A percentile compares a stretch with the other conserved stretches of the same genome.
phyloP scores from a whole-genome alignment of 1,140 invertebrate species.

The Drosophila pruinosa region DNA sequence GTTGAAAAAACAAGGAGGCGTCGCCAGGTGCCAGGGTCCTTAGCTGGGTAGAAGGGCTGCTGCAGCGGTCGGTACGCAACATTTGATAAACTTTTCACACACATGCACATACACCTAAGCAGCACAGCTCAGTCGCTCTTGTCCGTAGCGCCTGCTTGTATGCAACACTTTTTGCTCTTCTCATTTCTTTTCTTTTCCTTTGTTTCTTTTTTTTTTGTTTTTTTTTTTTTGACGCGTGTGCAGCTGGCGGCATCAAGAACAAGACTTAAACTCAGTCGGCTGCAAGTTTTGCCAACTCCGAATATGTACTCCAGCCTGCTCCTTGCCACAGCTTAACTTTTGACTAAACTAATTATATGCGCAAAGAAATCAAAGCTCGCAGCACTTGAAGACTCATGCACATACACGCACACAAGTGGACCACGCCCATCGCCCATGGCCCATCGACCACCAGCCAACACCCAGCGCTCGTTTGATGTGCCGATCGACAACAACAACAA shows the following conservation, averaged over 20 bases:
- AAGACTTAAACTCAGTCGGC: background rate
- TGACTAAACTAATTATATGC: slow-evolving; percentile 73
- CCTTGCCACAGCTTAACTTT: slow-evolving; percentile 42
- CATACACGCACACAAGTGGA: slow-evolving; percentile 62
- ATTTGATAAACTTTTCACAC: slow-evolving; percentile 57
- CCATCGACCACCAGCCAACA: background rate
- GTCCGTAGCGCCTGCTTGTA: slow-evolving; percentile 30
- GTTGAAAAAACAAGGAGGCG: slow-evolving; percentile 65
- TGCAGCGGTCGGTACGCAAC: slow-evolving; percentile 23
- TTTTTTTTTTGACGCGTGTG: background rate
- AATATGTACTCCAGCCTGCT: background rate
- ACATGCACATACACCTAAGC: background rate
- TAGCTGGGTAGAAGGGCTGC: background rate
- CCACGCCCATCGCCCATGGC: background rate
- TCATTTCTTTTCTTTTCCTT: background rate
- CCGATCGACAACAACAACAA: slow-evolving; percentile 45
- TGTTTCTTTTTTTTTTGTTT: too few species aligned
- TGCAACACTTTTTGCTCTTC: slow-evolving; percentile 57
- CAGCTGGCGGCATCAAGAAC: slow-evolving; percentile 2
- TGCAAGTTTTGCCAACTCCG: background rate
- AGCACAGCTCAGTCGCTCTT: slow-evolving; percentile 1
- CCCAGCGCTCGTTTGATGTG: slow-evolving; percentile 52
- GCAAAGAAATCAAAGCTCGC: slow-evolving; percentile 60
- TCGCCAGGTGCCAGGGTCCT: slow-evolving; percentile 8
- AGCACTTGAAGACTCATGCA: slow-evolving; percentile 56